Base-by-base conservation (phyloP, 2,888 invertebrate species). In the Trimorus sp. region DNA sequence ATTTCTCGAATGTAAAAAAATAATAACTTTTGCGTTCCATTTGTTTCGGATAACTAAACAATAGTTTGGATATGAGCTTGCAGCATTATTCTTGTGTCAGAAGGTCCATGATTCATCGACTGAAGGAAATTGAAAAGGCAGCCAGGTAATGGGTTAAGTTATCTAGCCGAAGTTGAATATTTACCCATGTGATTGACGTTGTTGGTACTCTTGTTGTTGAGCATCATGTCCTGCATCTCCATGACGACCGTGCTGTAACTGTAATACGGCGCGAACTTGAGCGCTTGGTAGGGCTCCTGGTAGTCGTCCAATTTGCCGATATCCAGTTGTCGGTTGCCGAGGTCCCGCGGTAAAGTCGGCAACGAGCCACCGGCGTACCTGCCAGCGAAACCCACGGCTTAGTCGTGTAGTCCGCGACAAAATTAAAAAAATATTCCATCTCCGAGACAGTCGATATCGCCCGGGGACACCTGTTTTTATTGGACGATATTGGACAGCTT, bases 201-300 rank as follows among this genome's bases (percentile, higher is more conserved):
- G 83, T 85, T 89, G 83, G 85, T 83, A 71, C 87, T 86, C 86
- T 91, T 93, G 87, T 91, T 92, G 89, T 94, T 93, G 83, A 93
- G 93, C 89, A 92, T 92, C 88, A 94, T 94, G 91, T 95, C 95
- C 91, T 95, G 94, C 95, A 95, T 95, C 92, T 96, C 95, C 92
- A 95, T 94, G 88, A 95, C 93, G 60, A 95, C 95, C 38, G 95
- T 95, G 90, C 95, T 95, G 92, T 95, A 96, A 89, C 95, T 95
- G 91, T 95, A 95, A 91, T 95, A 96, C 2, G 96, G 96, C 12
- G 95, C 95, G 89, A 95, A 95, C 90, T 95, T 95, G 85, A 95
- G 92, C 16, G 95, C 95, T 91, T 96, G 96, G 91, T 96, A 96
- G 51, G 96, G 96, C 92, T 96, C 96, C 89, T 96, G 96, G 91